A percentile compares a stretch with the other conserved stretches of the same genome.
phyloP scores from a whole-genome alignment of 2,113 vertebrate species.

The Euleptes europaea region DNA sequence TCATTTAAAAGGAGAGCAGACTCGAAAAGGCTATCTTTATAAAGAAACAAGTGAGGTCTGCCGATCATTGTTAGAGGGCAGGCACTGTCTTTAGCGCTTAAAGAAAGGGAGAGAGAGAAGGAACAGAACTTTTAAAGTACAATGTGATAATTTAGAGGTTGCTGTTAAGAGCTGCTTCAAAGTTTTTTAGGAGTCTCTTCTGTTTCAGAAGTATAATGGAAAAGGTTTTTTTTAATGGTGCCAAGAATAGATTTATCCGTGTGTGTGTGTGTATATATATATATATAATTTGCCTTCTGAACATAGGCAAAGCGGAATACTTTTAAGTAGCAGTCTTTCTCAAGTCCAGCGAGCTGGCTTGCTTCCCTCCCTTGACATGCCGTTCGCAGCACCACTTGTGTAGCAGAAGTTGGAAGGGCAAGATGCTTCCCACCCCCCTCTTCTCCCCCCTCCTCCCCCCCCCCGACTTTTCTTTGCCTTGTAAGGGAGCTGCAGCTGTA shows the following conservation, averaged over 20 bases:
- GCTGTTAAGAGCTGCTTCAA: constrained; percentile 35
- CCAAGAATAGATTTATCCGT: constrained; percentile 66
- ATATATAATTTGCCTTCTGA: constrained; percentile 29
- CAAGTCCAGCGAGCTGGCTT: constrained; percentile 24
- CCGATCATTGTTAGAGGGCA: constrained; percentile 84
- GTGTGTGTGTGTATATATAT: constrained; percentile 23
- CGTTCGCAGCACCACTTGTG: constrained; percentile 48
- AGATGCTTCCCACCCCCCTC: constrained; percentile 55
- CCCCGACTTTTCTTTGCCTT: constrained; percentile 52
- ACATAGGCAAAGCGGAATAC: constrained; percentile 7
- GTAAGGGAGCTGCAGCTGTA: constrained; percentile 78
- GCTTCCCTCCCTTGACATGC: not conserved
- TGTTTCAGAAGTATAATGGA: constrained; percentile 49
- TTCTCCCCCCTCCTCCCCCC: constrained; percentile 47
- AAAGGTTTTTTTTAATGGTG: constrained; percentile 4
- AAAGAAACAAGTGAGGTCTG: constrained; percentile 85
- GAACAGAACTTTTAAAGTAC: constrained; percentile 58
- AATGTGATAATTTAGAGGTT: constrained; percentile 69
- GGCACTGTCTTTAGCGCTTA: constrained; percentile 71
- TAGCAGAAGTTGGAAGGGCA: constrained; percentile 51
- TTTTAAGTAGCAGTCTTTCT: constrained; percentile 35
- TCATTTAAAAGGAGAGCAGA: constrained; percentile 85
- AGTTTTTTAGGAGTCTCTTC: constrained; percentile 48
- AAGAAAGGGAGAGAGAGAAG: constrained; percentile 51
- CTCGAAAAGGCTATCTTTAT: constrained; percentile 85